Evolutionary conservation across 1,140 invertebrate species (phyloP).

Genomic region (Drosophila suzukii): DNA sequence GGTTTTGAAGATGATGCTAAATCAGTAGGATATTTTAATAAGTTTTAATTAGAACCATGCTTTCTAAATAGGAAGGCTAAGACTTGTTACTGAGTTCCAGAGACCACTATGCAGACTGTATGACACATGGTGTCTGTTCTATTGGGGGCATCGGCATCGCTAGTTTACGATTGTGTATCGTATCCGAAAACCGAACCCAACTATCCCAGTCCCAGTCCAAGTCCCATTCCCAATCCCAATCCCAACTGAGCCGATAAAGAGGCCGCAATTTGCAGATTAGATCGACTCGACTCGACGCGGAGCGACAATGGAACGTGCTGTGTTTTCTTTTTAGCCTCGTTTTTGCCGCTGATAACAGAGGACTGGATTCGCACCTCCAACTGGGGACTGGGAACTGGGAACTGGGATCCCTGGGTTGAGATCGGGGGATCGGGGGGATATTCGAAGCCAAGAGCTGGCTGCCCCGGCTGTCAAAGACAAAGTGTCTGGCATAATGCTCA

Average conservation of each 20-base stretch:
- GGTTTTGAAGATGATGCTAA: too few species aligned
- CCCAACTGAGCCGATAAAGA: conserved; percentile 5
- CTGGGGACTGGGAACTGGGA: neutral
- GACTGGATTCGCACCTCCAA: conserved; percentile 18
- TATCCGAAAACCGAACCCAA: neutral
- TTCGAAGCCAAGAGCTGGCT: conserved; percentile 6
- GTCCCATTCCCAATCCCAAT: too few species aligned
- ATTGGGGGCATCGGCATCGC: conserved; percentile 2
- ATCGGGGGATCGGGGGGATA: neutral
- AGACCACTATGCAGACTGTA: conserved; percentile 6
- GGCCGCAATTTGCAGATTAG: conserved; percentile 63
- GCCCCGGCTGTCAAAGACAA: conserved; percentile 71
- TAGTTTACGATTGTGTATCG: conserved; percentile 35
- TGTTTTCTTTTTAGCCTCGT: conserved; percentile 25
- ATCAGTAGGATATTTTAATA: too few species aligned
- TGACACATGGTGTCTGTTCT: conserved; percentile 21
- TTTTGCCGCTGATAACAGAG: conserved; percentile 65
- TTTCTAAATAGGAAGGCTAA: too few species aligned
- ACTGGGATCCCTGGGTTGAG: too few species aligned
- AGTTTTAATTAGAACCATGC: too few species aligned
- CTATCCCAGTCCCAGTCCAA: neutral
- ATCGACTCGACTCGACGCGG: conserved; percentile 38
- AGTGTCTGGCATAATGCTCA: conserved; percentile 80
- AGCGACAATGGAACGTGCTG: conserved; percentile 78
- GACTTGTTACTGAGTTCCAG: neutral